These are phyloP conservation scores for Burhinus bistriatus DNA, from an alignment of 2,113 vertebrate species.

Conservation along the genomic window DNA sequence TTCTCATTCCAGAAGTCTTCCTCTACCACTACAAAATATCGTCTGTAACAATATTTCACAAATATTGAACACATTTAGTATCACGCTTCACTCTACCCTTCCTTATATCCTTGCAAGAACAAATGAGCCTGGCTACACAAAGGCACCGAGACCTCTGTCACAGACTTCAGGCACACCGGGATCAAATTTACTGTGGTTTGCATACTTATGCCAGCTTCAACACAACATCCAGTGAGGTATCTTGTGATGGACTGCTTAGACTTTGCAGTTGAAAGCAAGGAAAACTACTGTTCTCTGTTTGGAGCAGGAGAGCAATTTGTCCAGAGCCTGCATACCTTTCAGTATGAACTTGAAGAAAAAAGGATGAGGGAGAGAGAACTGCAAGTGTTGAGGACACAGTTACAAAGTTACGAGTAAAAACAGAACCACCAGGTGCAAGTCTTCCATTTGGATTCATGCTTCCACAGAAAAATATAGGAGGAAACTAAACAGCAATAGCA, in stretches of 20 bases:
- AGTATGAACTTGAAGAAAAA: not conserved
- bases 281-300: not conserved
- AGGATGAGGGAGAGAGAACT: not conserved
- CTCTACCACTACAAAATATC: not conserved
- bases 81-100: not conserved
- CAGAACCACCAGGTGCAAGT: not conserved
- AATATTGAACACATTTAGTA: not conserved
- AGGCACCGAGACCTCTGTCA: not conserved
- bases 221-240: not conserved
- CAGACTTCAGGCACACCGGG: not conserved
- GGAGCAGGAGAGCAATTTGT: not conserved
- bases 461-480: not conserved
- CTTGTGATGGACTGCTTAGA: not conserved
- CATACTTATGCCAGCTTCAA: not conserved
- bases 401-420: not conserved
- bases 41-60: not conserved
- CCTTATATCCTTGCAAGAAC: not conserved
- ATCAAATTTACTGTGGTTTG: not conserved
- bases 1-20: not conserved
- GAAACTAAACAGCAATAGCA: not conserved
- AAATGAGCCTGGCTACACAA: not conserved
- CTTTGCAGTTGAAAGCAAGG: not conserved
- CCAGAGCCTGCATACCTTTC: not conserved
- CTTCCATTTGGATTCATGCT: not conserved
- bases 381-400: not conserved